These are phyloP conservation scores for Prionace glauca DNA, from an alignment of 2,797 vertebrate genomes.

Conservation along the genomic window DNA sequence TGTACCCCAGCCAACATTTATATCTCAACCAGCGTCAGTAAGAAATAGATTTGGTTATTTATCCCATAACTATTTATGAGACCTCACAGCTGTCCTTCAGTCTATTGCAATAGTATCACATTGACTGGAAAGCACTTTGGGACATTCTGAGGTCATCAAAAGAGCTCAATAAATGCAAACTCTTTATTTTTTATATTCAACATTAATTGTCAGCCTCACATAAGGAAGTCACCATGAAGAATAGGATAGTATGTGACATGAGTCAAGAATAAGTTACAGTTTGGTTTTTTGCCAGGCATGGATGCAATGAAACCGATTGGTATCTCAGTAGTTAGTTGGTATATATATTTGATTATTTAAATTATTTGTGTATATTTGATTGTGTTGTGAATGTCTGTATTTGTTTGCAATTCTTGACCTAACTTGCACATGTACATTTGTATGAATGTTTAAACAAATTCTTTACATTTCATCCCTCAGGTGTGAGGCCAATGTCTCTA, in stretches of 20 bases:
- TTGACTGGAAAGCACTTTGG: neutral
- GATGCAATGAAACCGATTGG: neutral
- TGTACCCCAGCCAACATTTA: neutral
- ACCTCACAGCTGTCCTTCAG: too few species aligned
- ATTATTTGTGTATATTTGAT: neutral
- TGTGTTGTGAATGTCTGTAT: neutral
- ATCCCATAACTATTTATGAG: neutral
- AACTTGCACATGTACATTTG: neutral
- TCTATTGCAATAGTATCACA: neutral
- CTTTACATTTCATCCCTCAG: constrained; percentile 51
- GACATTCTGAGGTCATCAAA: neutral
- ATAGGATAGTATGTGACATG: neutral
- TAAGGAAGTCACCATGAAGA: neutral
- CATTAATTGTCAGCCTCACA: neutral
- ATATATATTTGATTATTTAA: neutral
- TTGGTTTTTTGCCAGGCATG: neutral
- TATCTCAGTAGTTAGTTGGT: neutral
- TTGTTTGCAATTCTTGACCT: neutral
- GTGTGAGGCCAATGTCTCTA: constrained; percentile 94
- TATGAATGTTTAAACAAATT: neutral
- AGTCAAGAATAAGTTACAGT: neutral
- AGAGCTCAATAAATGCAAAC: neutral
- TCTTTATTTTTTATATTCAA: neutral
- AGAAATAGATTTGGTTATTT: neutral
- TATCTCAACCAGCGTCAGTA: neutral